Conservation (phyloP, 1,140 invertebrate genomes). For the Rhynchophorus ferrugineus region DNA sequence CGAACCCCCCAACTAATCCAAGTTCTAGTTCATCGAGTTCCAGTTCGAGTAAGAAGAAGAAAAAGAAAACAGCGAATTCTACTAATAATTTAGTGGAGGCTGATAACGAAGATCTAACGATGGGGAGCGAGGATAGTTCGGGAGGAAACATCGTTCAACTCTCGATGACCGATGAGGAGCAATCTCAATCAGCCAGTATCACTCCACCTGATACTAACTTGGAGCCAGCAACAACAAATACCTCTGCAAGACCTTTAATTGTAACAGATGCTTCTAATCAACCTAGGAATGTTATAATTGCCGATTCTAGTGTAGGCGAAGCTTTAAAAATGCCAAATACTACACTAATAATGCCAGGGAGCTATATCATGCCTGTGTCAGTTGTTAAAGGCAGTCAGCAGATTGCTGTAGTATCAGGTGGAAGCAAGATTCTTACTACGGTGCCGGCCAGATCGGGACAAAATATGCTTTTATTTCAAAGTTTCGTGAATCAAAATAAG, state of each 20-base stretch:
- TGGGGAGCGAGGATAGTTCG: slow-evolving; percentile 64
- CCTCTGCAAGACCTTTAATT: slow-evolving; percentile 33
- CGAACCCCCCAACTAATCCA: slow-evolving; percentile 66
- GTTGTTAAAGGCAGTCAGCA: slow-evolving; percentile 62
- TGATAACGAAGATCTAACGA: slow-evolving; percentile 57
- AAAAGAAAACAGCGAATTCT: slow-evolving; percentile 12
- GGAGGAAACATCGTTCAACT: slow-evolving; percentile 56
- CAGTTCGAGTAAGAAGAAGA: slow-evolving; percentile 46
- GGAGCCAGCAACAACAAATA: slow-evolving; percentile 25
- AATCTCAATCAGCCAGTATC: slow-evolving; percentile 29
- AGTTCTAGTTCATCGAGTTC: slow-evolving; percentile 59
- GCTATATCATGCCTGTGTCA: slow-evolving; percentile 61
- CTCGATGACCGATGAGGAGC: slow-evolving; percentile 41
- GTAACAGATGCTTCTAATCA: slow-evolving; percentile 31
- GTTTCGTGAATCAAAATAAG: slow-evolving; percentile 46
- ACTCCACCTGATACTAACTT: slow-evolving; percentile 35
- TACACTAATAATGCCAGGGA: slow-evolving; percentile 58
- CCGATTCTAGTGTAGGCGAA: slow-evolving; percentile 47
- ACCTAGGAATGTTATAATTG: slow-evolving; percentile 50
- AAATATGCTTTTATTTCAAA: slow-evolving; percentile 49
- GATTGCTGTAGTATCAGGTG: slow-evolving; percentile 61
- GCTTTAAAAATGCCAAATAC: slow-evolving; percentile 49
- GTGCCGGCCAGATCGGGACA: slow-evolving; percentile 49
- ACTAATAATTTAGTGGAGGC: slow-evolving; percentile 32
- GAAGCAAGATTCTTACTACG: slow-evolving; percentile 56